Percentiles rank a stretch among this genome's conserved stretches.
Evolutionary conservation across 1,140 invertebrate species (phyloP).

Genomic region (Oscheius sp.): DNA sequence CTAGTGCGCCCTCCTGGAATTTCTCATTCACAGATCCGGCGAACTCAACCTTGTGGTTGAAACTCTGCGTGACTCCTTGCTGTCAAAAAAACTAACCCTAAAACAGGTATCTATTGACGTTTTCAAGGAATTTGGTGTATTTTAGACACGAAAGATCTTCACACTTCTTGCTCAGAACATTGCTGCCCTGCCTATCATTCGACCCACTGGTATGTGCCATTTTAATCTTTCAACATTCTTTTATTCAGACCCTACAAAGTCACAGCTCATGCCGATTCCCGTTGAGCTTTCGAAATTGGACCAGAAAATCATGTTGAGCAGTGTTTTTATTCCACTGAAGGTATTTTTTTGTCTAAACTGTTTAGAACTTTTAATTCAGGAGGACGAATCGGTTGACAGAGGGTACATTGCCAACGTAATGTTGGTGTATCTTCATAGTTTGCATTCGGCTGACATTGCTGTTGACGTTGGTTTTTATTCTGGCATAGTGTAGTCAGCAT

Average conservation of each 20-base stretch:
- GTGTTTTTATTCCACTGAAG: conserved; percentile 18
- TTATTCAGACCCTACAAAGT: not conserved
- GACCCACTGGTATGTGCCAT: not conserved
- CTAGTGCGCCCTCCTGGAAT: conserved; percentile 15
- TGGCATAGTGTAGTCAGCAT: not conserved
- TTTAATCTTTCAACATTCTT: not conserved
- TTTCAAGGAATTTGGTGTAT: not conserved
- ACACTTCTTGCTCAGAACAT: not conserved
- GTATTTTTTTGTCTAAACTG: no score
- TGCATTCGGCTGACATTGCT: not conserved
- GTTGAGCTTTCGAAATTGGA: not conserved
- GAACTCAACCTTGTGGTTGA: conserved; percentile 4
- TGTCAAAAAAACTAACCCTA: not conserved
- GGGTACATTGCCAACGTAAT: conserved; percentile 15
- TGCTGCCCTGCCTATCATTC: not conserved
- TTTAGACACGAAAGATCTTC: conserved; percentile 15
- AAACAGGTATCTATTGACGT: not conserved
- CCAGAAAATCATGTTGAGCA: conserved; percentile 13
- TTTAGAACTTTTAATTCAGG: no score
- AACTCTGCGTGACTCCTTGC: not conserved
- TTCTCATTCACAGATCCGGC: not conserved
- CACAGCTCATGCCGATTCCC: not conserved
- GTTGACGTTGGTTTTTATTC: not conserved
- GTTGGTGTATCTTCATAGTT: conserved; percentile 8
- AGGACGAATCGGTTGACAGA: not conserved